A percentile compares a stretch with the other conserved stretches of the same genome.
These are phyloP conservation scores for Hemicentrotus pulcherrimus DNA, from an alignment of 35 echinoderm and acorn worm species.

Conservation along the genomic window DNA sequence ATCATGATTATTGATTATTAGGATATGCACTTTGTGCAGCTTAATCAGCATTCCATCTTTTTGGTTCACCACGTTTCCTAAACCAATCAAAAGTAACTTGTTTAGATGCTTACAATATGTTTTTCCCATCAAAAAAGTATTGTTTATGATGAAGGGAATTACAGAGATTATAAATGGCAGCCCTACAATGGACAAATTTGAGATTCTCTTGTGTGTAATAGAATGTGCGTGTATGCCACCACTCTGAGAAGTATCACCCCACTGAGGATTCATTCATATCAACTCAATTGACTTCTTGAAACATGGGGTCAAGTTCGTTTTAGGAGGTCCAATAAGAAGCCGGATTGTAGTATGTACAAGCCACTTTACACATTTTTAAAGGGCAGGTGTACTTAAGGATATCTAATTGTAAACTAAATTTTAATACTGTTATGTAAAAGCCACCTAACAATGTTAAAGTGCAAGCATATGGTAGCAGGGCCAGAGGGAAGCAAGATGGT, in stretches of 20 bases:
- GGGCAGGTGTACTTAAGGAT: not conserved
- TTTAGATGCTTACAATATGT: not conserved
- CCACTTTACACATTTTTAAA: not conserved
- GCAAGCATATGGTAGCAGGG: not conserved
- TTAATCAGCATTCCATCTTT: not conserved
- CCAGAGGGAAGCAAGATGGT: not conserved
- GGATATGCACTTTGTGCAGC: not conserved
- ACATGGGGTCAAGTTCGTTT: slow-evolving; percentile 38
- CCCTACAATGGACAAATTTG: slow-evolving; percentile 21
- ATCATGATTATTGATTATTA: not conserved
- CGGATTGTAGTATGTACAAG: not conserved
- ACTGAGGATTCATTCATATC: slow-evolving; percentile 5
- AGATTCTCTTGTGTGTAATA: slow-evolving; percentile 29
- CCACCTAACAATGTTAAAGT: not conserved
- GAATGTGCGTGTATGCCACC: slow-evolving; percentile 7
- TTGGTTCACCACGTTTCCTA: not conserved
- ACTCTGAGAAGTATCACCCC: slow-evolving; percentile 31
- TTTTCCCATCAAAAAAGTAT: not conserved
- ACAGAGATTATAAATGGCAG: not conserved
- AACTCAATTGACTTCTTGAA: not conserved
- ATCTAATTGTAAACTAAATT: too few relatives aligned
- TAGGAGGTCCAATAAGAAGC: slow-evolving; percentile 5
- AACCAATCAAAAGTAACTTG: not conserved
- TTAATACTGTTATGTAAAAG: not conserved
- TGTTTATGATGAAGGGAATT: not conserved